A percentile compares a stretch with the other conserved stretches of the same genome.
phyloP scores from a whole-genome alignment of 2,113 vertebrate genomes.

The Mastomys coucha region DNA sequence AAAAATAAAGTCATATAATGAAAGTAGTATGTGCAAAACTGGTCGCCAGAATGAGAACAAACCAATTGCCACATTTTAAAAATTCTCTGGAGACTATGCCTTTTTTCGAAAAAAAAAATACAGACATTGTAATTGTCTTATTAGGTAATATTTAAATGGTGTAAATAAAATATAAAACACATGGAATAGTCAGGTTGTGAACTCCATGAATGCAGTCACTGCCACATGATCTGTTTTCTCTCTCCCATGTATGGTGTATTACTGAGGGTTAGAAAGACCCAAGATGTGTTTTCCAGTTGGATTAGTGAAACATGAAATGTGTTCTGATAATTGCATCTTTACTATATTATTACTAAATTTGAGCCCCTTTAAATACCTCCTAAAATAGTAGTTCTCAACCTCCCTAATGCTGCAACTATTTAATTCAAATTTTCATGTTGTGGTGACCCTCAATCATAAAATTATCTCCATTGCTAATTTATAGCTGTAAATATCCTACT shows the following conservation, averaged over 20 bases:
- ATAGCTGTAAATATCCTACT: neutral
- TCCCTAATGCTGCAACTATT: neutral
- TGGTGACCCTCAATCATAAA: neutral
- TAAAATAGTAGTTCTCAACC: neutral
- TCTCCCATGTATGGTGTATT: neutral
- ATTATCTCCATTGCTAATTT: neutral
- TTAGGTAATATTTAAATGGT: constrained; percentile 13
- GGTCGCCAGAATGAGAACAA: constrained; percentile 40
- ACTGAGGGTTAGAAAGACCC: neutral
- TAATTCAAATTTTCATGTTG: neutral
- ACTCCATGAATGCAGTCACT: neutral
- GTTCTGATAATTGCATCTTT: constrained; percentile 2
- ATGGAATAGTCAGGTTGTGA: neutral
- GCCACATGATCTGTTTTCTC: neutral
- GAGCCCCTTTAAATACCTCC: neutral
- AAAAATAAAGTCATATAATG: constrained; percentile 52
- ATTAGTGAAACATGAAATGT: neutral
- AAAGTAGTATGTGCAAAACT: neutral
- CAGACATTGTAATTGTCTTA: neutral
- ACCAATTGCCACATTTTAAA: neutral
- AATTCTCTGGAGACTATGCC: constrained; percentile 15
- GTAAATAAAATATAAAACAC: constrained; percentile 2
- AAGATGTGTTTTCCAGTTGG: neutral
- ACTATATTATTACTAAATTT: neutral
- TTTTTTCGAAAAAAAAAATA: neutral